These are phyloP conservation scores for Chrysolina oricalcia DNA, from an alignment of 2,888 invertebrate genomes.

Conservation along the genomic window DNA sequence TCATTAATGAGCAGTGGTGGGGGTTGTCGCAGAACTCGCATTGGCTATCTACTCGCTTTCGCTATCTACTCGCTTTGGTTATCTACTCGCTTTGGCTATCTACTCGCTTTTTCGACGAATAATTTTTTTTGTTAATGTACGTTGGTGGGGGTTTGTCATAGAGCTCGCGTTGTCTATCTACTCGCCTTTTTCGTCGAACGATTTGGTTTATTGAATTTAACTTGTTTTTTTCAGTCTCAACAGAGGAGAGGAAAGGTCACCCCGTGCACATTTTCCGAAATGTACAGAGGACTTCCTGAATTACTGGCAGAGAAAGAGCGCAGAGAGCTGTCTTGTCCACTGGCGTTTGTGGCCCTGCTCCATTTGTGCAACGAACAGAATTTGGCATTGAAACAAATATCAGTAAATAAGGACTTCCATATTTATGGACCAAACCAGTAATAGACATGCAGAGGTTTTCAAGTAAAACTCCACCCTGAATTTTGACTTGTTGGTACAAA, in stretches of 20 bases:
- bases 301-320: conserved; percentile 77
- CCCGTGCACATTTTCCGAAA: conserved; percentile 72
- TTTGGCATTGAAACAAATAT: conserved; percentile 74
- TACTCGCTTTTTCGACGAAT: too few species aligned
- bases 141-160: not conserved
- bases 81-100: not conserved
- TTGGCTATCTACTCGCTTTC: not conserved
- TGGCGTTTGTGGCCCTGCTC: conserved; percentile 86
- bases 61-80: too few species aligned
- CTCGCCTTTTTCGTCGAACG: not conserved
- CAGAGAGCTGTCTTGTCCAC: conserved; percentile 83
- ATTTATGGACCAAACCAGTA: conserved; percentile 59
- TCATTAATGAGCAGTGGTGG: not conserved
- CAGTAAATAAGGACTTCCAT: conserved; percentile 74
- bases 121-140: too few species aligned
- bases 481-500: not conserved
- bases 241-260: conserved; percentile 59
- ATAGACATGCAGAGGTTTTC: not conserved
- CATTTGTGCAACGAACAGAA: conserved; percentile 90
- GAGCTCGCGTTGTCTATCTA: not conserved
- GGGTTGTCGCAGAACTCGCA: not conserved
- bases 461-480: not conserved
- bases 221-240: conserved; percentile 41
- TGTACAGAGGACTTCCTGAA: conserved; percentile 77
- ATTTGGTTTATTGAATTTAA: not conserved